phyloP scores from a whole-genome alignment of 1,140 invertebrate species.

The Drosophila persimilis region DNA sequence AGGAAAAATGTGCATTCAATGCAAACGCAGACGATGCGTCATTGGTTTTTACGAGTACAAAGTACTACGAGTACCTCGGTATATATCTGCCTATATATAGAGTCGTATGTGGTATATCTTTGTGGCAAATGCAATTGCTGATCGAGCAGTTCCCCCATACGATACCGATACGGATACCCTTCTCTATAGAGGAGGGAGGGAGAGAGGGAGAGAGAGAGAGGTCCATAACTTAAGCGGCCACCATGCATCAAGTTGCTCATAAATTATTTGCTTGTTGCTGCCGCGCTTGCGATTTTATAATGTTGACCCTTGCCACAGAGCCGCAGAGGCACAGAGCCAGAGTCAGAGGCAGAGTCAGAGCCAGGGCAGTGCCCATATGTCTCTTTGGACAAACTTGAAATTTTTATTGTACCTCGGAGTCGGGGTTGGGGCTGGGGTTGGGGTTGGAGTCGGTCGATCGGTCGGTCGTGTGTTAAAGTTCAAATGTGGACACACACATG shows the following conservation, averaged over 20 bases:
- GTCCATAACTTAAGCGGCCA: constrained; percentile 71
- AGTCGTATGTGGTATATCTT: constrained; percentile 7
- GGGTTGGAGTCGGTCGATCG: neutral
- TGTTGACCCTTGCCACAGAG: constrained; percentile 56
- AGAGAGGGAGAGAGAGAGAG: constrained; percentile 21
- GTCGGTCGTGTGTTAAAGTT: constrained; percentile 74
- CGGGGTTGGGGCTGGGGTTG: neutral
- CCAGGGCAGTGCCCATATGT: constrained; percentile 57
- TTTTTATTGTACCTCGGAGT: constrained; percentile 61
- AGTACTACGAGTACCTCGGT: neutral
- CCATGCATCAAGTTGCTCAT: constrained; percentile 76
- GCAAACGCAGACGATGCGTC: constrained; percentile 74
- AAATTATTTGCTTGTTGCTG: constrained; percentile 74
- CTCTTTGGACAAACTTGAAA: constrained; percentile 72
- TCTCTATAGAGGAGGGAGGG: neutral
- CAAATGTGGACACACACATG: constrained; percentile 71
- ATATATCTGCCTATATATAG: constrained; percentile 6
- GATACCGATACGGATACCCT: neutral
- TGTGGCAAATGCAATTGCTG: constrained; percentile 57
- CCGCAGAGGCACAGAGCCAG: no score
- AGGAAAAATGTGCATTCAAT: constrained; percentile 62
- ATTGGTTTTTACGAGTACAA: constrained; percentile 44
- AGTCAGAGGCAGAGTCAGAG: constrained; percentile 26
- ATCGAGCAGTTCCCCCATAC: constrained; percentile 56
- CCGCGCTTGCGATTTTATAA: constrained; percentile 72